phyloP scores from a whole-genome alignment of 2,113 vertebrate species.

The Heterotis niloticus region DNA sequence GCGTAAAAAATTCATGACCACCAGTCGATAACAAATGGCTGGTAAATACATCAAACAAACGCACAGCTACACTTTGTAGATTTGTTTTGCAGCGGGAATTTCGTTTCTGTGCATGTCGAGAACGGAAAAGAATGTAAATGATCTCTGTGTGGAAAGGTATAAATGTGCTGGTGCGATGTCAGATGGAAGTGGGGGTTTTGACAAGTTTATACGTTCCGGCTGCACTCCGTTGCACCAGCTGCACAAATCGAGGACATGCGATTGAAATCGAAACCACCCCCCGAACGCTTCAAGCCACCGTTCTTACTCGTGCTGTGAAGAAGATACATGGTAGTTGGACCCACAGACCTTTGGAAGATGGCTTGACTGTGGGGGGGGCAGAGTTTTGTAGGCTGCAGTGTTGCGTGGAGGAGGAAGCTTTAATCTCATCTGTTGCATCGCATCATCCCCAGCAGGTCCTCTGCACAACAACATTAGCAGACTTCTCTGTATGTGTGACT shows the following conservation, averaged over 20 bases:
- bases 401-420: background rate
- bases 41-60: no score
- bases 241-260: conserved; percentile 29
- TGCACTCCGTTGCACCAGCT: conserved; percentile 39
- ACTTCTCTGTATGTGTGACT: conserved; percentile 4
- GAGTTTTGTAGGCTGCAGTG: background rate
- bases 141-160: background rate
- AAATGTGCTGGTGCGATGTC: background rate
- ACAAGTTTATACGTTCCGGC: conserved; percentile 37
- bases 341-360: conserved; percentile 13
- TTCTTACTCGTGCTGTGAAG: background rate
- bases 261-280: conserved; percentile 33
- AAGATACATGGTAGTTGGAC: conserved; percentile 43
- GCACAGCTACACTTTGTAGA: no score
- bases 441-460: background rate
- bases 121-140: background rate
- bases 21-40: no score
- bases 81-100: background rate
- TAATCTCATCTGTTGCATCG: background rate
- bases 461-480: background rate
- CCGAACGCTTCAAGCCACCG: background rate
- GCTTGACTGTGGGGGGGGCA: background rate
- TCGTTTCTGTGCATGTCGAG: background rate
- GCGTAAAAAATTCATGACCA: no score
- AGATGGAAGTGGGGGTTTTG: conserved; percentile 16